These are phyloP conservation scores for Rallus crepitans DNA, from an alignment of 2,797 vertebrate genomes.

Conservation along the genomic window DNA sequence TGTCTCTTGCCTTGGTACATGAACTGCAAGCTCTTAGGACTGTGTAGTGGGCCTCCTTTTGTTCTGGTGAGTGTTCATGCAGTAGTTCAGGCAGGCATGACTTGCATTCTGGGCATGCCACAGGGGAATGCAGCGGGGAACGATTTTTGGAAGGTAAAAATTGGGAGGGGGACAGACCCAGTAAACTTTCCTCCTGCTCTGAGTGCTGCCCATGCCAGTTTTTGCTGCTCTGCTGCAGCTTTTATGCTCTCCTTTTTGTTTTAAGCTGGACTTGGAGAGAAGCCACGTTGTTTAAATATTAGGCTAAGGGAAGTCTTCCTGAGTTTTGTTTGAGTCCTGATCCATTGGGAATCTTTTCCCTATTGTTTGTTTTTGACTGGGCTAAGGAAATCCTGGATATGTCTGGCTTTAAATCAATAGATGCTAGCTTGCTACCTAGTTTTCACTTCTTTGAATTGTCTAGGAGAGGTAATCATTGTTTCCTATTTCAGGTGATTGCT, in stretches of 20 bases:
- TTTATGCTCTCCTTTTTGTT: background rate
- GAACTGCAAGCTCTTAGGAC: background rate
- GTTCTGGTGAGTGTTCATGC: background rate
- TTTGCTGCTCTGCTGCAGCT: background rate
- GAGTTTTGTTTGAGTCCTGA: background rate
- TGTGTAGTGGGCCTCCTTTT: rapidly evolving
- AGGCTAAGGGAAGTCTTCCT: background rate
- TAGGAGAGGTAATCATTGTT: background rate
- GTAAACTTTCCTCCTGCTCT: background rate
- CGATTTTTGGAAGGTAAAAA: background rate
- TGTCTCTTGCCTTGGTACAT: background rate
- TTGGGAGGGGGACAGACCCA: background rate
- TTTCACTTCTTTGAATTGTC: background rate
- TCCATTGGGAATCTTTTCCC: background rate
- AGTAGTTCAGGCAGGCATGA: background rate
- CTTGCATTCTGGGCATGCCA: background rate
- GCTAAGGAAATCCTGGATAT: background rate
- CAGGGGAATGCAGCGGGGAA: background rate
- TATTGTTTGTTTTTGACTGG: background rate
- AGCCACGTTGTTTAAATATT: background rate
- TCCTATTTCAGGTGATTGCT: background rate
- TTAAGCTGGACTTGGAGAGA: background rate
- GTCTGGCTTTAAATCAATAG: background rate
- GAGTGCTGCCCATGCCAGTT: background rate
- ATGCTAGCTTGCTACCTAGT: background rate